Evolutionary conservation across 53 echinoderm and acorn worm species (phyloP).

Genomic region (Mesocentrotus franciscanus): DNA sequence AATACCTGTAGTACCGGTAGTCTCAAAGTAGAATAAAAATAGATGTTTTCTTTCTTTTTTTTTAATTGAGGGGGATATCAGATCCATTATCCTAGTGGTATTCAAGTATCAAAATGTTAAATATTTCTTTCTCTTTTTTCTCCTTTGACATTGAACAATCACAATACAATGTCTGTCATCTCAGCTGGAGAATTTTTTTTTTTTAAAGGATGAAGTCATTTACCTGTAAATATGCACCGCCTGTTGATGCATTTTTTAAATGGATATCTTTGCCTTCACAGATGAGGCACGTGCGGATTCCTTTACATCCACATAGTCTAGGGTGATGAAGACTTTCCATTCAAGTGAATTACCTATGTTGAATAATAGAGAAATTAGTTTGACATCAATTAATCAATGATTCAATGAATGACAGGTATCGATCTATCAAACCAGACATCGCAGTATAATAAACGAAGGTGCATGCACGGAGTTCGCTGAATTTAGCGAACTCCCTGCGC

Average conservation of each 20-base stretch:
- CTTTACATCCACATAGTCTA: conserved; percentile 82
- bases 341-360: neutral
- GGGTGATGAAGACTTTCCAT: conserved; percentile 61
- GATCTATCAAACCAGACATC: neutral
- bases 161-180: neutral
- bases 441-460: no score
- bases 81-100: neutral
- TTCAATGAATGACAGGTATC: neutral
- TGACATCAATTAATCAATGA: neutral
- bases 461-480: neutral
- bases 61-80: neutral
- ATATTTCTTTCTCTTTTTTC: neutral
- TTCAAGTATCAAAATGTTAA: no score
- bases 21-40: neutral
- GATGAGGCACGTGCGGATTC: conserved; percentile 83
- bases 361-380: neutral
- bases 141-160: neutral
- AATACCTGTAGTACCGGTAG: neutral
- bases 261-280: conserved; percentile 69
- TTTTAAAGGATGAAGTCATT: neutral
- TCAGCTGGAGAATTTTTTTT: neutral
- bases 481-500: no score
- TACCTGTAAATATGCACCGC: conserved; percentile 28
- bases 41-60: neutral
- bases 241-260: neutral